A percentile compares a stretch with the other conserved stretches of the same genome.
Evolutionary conservation across 2,797 vertebrate species (phyloP).

Genomic region (Xerus rutilus): DNA sequence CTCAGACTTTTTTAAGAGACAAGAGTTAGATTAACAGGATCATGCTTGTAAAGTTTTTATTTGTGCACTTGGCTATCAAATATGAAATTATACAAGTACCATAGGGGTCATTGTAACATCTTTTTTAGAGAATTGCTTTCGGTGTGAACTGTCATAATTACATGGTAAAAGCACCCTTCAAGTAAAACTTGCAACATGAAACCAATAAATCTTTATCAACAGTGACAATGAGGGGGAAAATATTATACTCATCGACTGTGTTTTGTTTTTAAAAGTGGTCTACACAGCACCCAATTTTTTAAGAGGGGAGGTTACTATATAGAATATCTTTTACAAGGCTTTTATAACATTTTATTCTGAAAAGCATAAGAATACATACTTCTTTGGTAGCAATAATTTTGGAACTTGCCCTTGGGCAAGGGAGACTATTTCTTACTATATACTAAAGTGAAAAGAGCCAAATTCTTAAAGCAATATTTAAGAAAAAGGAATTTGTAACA

Average conservation of each 20-base stretch:
- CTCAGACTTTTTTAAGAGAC: constrained; percentile 76
- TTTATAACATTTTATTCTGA: constrained; percentile 80
- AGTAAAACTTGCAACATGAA: constrained; percentile 87
- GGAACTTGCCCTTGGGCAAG: constrained; percentile 80
- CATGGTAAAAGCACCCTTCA: constrained; percentile 86
- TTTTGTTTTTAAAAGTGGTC: constrained; percentile 80
- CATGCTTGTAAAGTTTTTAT: constrained; percentile 89
- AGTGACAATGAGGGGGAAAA: constrained; percentile 85
- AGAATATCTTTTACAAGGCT: constrained; percentile 81
- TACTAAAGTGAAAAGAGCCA: constrained; percentile 75
- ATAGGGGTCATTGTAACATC: constrained; percentile 88
- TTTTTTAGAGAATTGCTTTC: constrained; percentile 88
- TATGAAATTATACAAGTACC: constrained; percentile 86
- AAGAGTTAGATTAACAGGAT: constrained; percentile 85
- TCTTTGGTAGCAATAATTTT: constrained; percentile 80
- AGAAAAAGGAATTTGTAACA: constrained; percentile 73
- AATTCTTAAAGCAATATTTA: constrained; percentile 76
- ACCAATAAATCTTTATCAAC: constrained; percentile 88
- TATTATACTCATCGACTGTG: constrained; percentile 82
- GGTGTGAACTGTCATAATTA: constrained; percentile 87
- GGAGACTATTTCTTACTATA: constrained; percentile 72
- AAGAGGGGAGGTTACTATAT: constrained; percentile 74
- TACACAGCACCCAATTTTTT: constrained; percentile 70
- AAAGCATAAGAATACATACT: constrained; percentile 76
- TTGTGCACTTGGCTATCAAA: constrained; percentile 88